Base-by-base conservation (phyloP, 2,888 invertebrate species). In the Syritta pipiens region DNA sequence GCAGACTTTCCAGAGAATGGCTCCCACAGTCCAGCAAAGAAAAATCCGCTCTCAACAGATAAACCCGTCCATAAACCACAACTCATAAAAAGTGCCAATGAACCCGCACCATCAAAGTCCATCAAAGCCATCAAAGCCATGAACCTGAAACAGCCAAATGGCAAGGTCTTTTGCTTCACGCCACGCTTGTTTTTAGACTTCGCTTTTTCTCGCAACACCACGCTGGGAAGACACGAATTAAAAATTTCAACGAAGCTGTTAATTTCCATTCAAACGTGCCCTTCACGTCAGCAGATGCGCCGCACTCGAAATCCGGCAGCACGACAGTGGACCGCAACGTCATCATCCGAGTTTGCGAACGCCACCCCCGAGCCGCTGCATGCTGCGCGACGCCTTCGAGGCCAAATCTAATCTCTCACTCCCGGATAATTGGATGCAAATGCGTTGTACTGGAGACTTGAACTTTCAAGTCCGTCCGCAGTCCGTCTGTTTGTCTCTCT, bases 381-480 rank as follows among this genome's bases (percentile, higher is more conserved):
- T n/a, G n/a, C n/a, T n/a, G n/a, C n/a, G n/a, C n/a, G n/a, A n/a
- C n/a, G n/a, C n/a, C n/a, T n/a, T n/a, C n/a, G n/a, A n/a, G n/a
- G n/a, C n/a, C n/a, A n/a, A n/a, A 12, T 35, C 26, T 55, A 51
- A 7, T 30, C 7, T 57, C 26, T 4, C 4, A 9, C 4, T 28
- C 4, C 17, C 17, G 14, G 26, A 42, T 76, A 76, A 63, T 59
- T 63, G 10, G 44, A 76, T 71, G 71, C 57, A 76, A 76, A 72
- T 72, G 72, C 60, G 65, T 51, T 77, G 51, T 46, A 51, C 63
- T 76, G 57, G 46, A 24, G 26, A 49, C 26, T 69, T 76, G 72
- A 72, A 71, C 59, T 72, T 51, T 72, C 48, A 51, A 49, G 42
- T 42, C 10, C 46, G 19, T 35, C 55, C 62, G 30, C 22, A 32